Base-by-base conservation (phyloP, 2,113 vertebrate species). In the Apteryx owenii region DNA sequence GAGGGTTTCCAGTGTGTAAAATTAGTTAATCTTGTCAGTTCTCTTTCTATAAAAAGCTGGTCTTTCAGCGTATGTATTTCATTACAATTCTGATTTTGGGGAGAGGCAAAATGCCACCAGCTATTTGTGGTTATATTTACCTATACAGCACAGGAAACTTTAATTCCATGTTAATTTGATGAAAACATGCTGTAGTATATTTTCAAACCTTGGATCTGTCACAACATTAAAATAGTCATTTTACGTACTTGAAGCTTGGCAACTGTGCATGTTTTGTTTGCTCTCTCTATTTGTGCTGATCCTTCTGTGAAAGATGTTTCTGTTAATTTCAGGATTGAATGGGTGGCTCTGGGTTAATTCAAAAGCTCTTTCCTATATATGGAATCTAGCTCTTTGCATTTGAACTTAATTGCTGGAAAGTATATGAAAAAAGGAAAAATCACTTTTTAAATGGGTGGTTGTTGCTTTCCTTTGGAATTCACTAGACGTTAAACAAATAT, bases 251-350 rank as follows among this genome's bases (percentile, higher is more conserved):
- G 81, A 88, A 70, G 92, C 75, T 95, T 89, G 71, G 94, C 89
- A 78, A 76, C 60, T 95, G 79, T 88, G 75, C n/a, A 48, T 91
- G n/a, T 94, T 97, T 95, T 91, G 84, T 95, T 96, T 93, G 85
- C 46, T 62, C 76, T 44, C 58, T 77, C 81, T 96, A 4, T 88
- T 81, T 89, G 78, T 90, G 58, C 12, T 50, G 48, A 44, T 77
- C n/a, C 33, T 53, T 78, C 65, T 78, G 91, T 96, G 87, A 95
- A 95, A 90, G 72, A 89, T 85, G 60, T 91, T 96, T 91, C 94
- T 95, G 93, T 95, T 88, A 51, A 4, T 78, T 83, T 65, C 68
- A 80, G 51, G 71, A 81, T 85, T 48, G 79, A 66, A n/a, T 90
- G 61, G 64, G 33, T 88, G 70, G 88, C 69, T 14, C 77, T 95